These are phyloP conservation scores for Glossosoma conforme DNA, from an alignment of 1,140 invertebrate species.

Conservation along the genomic window DNA sequence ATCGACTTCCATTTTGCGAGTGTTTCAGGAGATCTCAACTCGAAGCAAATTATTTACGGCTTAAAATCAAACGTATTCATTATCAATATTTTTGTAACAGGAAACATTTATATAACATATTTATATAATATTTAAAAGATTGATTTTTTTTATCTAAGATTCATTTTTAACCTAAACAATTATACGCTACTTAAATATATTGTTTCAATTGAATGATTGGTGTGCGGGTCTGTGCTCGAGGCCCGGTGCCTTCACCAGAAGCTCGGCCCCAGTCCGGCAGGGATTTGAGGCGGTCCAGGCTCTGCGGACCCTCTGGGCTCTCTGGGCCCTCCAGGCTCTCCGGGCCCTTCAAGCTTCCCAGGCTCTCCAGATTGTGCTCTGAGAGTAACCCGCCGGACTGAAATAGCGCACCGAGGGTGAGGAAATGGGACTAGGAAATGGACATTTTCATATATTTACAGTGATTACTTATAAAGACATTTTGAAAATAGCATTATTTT, in stretches of 20 bases:
- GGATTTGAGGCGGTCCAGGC: background rate
- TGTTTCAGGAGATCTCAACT: slow-evolving; percentile 13
- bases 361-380: slow-evolving; percentile 34
- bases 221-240: slow-evolving; percentile 1
- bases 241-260: slow-evolving; percentile 1
- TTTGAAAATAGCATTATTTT: slow-evolving; percentile 15
- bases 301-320: slow-evolving; percentile 1
- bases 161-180: slow-evolving; percentile 32
- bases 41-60: slow-evolving; percentile 23
- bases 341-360: slow-evolving; percentile 27
- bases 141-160: slow-evolving; percentile 49
- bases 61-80: slow-evolving; percentile 36
- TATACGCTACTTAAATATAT: slow-evolving; percentile 30
- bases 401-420: slow-evolving; percentile 22
- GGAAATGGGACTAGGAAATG: background rate
- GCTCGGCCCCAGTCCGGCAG: slow-evolving; percentile 16
- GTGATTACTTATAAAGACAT: slow-evolving; percentile 7
- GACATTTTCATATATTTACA: slow-evolving; percentile 11
- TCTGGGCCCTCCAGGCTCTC: slow-evolving; percentile 18
- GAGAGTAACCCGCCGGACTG: slow-evolving; percentile 34
- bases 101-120: slow-evolving; percentile 57
- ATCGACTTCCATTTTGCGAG: too few relatives aligned
- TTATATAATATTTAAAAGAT: slow-evolving; percentile 55
- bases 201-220: slow-evolving; percentile 3
- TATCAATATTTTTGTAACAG: slow-evolving; percentile 55